Evolutionary conservation across 2,113 vertebrate species (phyloP), one percentile per base, ranked within the genome.

Genomic region (Cygnus buccinator): DNA sequence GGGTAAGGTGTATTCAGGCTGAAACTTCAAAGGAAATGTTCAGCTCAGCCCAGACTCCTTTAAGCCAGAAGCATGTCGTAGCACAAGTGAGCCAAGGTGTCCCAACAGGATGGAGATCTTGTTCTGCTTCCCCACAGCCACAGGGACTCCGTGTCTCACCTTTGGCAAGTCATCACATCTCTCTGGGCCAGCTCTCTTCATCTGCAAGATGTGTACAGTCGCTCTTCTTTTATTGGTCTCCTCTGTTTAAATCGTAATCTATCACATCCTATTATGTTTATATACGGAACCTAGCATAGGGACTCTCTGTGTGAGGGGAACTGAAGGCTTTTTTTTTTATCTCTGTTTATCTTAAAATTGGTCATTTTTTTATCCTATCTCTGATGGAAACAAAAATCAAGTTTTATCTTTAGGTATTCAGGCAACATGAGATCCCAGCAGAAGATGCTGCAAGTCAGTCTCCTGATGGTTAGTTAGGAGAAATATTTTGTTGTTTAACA

Each of bases 401-500:
- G 39, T 29, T 48, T 1, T 29, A 66, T 73, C 54, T 91, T 92
- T 76, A 79, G 58, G 19, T 84, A 89, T 33, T 91, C 54, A 91
- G 80, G 71, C 71, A 70, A 92, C 22, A 13, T 7, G 54, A 87
- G 73, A 93, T 66, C 70, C 57, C 80, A 90, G 93, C 39, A 85
- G 87, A 96, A 95, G 72, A 94, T 67, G 59, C 72, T 90, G 70
- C 44, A 78, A 94, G 54, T 84, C 62, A 87, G 43, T 81, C 86
- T 97, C 95, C 76, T 93, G 92, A 81, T 94, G 80, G 79, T 89
- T 94, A 92, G 76, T 87, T 68, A 84, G 62, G 77, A 93, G 86
- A 96, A 82, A 92, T 94, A 85, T 87, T 95, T 94, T 91, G 77
- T 92, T 94, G 70, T 37, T 96, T 89, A 93, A 94, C 86, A 87